Evolutionary conservation across 2,113 vertebrate species (phyloP), one percentile per base, ranked within the genome.

Genomic region (Malurus alboscapulatus): DNA sequence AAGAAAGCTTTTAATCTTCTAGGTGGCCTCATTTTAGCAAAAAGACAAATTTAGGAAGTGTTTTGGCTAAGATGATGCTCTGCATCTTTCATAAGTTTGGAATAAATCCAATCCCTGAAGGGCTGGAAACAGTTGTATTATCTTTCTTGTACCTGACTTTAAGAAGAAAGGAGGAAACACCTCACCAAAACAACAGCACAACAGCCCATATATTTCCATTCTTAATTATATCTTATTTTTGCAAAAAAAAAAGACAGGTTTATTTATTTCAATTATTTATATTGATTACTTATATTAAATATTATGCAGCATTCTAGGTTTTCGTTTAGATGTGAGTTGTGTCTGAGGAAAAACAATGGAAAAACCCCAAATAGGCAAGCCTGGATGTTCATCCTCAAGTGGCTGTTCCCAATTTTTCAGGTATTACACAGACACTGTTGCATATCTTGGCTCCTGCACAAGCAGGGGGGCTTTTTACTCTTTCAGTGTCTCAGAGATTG

Each of bases 1-100:
- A 72, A 91, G 42, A 91, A 89, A 75, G 67, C 32, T 92, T 97
- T 97, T 97, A 96, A 97, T 97, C 84, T 95, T 96, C 90, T 93
- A 89, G 77, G 89, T 97, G 90, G 94, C 89, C 88, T 97, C 50
- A 67, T 97, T 97, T 96, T 96, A 69, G 61, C 36, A 36, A 96
- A 94, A 96, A 95, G 53, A 95, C 81, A 95, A 91, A 96, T 96
- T 97, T 89, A 88, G 82, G 75, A 91, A 96, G 25, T 95, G 69
- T 96, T 97, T 96, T 96, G 96, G 75, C 62, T 93, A 89, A 93
- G 87, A 87, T 59, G 54, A 85, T 86, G 27, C 21, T 94, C 48
- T 90, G 45, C n/a, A 67, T 94, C 72, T 90, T 91, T 93, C 68
- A 71, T 89, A 87, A 92, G 75, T 88, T 95, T 97, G 95, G 90